Evolutionary conservation across 2,113 vertebrate genomes (phyloP).

Genomic region (Paraplagusia blochii): DNA sequence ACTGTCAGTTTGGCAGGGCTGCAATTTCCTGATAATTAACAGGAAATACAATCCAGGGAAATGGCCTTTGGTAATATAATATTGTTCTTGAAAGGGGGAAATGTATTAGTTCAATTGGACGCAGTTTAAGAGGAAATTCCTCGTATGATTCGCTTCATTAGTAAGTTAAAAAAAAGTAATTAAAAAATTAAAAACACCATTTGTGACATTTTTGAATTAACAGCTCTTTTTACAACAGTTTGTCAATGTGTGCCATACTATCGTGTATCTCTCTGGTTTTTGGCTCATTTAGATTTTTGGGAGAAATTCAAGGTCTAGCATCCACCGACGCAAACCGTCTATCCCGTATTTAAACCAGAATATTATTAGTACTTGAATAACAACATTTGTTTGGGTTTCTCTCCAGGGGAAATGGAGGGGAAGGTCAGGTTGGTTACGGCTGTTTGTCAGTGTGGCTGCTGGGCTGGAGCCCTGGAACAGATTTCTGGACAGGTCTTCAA

Average conservation of each 20-base stretch:
- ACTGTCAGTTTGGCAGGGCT: background rate
- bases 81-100: background rate
- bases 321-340: conserved; percentile 15
- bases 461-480: conserved; percentile 38
- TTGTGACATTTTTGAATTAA: background rate
- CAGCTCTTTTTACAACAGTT: background rate
- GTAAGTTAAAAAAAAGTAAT: background rate
- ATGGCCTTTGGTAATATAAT: background rate
- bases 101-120: background rate
- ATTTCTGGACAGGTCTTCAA: conserved; percentile 52
- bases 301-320: background rate
- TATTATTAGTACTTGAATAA: conserved; percentile 54
- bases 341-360: conserved; percentile 37
- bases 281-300: background rate
- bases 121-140: conserved; percentile 4
- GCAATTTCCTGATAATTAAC: conserved; percentile 14
- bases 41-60: background rate
- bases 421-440: conserved; percentile 52
- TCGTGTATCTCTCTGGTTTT: background rate
- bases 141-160: background rate
- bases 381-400: conserved; percentile 56
- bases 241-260: background rate
- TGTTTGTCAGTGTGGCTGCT: conserved; percentile 44
- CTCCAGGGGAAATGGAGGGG: conserved; percentile 44
- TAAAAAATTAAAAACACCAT: background rate